Conservation (phyloP, 1,140 invertebrate genomes). For the Apocrypta bakeri region DNA sequence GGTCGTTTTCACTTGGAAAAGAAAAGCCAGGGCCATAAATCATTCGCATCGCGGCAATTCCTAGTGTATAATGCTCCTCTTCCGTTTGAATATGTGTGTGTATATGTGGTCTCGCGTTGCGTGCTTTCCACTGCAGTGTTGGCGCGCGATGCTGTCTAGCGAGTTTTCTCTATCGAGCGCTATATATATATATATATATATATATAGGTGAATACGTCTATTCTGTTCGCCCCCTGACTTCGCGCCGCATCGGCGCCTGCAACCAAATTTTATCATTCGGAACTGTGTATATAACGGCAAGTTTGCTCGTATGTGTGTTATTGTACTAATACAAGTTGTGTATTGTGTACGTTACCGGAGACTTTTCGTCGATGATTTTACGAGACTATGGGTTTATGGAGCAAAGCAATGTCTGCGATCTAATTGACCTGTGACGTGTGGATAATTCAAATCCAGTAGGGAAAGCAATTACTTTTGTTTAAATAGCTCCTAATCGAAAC, state of each 20-base stretch:
- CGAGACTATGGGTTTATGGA: too few relatives aligned
- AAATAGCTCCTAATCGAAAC: too few relatives aligned
- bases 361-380: too few relatives aligned
- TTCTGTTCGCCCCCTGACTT: neutral
- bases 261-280: neutral
- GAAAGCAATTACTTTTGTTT: too few relatives aligned
- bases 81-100: neutral
- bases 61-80: constrained; percentile 5
- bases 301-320: too few relatives aligned
- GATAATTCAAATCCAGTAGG: neutral
- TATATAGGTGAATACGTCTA: neutral
- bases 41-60: constrained; percentile 16
- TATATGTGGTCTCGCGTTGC: neutral
- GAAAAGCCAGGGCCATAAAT: constrained; percentile 4
- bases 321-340: too few relatives aligned
- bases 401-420: neutral
- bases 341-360: too few relatives aligned
- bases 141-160: neutral
- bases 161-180: neutral
- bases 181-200: neutral
- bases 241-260: constrained; percentile 33
- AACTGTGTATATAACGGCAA: neutral
- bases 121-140: constrained; percentile 1
- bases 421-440: neutral
- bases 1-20: constrained; percentile 3